These are phyloP conservation scores for Nyctereutes procyonoides DNA, from an alignment of 2,113 vertebrate species.

Conservation along the genomic window DNA sequence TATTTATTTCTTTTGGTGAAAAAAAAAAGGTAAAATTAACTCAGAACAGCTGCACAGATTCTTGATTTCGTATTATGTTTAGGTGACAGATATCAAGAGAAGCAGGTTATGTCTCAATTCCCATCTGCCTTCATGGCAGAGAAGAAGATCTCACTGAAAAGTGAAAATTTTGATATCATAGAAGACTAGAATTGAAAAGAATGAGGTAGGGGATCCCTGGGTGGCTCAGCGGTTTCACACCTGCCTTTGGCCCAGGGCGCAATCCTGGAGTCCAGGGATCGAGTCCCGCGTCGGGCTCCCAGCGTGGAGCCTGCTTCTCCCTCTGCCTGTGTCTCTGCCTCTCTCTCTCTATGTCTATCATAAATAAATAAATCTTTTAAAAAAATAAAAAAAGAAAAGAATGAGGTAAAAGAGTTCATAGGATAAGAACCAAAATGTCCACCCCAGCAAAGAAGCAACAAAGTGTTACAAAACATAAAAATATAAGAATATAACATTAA, in stretches of 20 bases:
- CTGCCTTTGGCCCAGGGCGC: too few relatives aligned
- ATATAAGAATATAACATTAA: not conserved
- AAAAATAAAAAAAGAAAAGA: not conserved
- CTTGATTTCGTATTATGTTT: not conserved
- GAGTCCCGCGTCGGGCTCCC: too few relatives aligned
- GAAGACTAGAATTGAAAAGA: not conserved
- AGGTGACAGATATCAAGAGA: not conserved
- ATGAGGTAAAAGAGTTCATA: not conserved
- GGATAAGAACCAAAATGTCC: not conserved
- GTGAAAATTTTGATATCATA: not conserved
- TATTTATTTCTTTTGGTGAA: not conserved
- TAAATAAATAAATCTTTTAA: too few relatives aligned
- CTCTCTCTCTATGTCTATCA: too few relatives aligned
- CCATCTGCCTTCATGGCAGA: not conserved
- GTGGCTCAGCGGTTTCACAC: too few relatives aligned
- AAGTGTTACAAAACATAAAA: not conserved
- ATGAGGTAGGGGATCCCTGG: not conserved
- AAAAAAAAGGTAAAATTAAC: not conserved
- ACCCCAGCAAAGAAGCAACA: not conserved
- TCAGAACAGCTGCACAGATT: not conserved
- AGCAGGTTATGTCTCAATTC: not conserved
- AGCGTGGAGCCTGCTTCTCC: too few relatives aligned
- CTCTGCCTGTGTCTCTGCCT: too few relatives aligned
- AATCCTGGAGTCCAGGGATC: too few relatives aligned
- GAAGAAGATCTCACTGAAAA: not conserved